Evolutionary conservation across 2,888 invertebrate genomes (phyloP).

Genomic region (Malthinus seriepunctatus): DNA sequence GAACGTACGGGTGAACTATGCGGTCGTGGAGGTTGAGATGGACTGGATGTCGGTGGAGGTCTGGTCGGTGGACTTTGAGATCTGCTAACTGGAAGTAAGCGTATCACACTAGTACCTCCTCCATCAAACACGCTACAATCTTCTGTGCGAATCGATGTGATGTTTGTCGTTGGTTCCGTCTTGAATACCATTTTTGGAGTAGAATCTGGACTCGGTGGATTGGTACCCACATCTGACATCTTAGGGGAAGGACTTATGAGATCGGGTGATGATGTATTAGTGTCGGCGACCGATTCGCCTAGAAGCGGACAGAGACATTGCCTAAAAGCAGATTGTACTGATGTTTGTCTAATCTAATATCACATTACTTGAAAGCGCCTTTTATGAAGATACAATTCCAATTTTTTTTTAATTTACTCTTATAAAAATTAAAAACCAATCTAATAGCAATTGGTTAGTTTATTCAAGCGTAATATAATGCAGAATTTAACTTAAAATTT

Average conservation of each 20-base stretch:
- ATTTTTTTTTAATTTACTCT: background rate
- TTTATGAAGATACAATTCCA: slow-evolving; percentile 2
- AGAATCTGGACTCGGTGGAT: slow-evolving; percentile 64
- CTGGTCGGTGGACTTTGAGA: slow-evolving; percentile 52
- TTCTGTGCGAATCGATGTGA: slow-evolving; percentile 57
- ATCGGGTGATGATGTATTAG: slow-evolving; percentile 91
- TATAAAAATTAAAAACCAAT: background rate
- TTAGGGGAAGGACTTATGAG: slow-evolving; percentile 82
- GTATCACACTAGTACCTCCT: slow-evolving; percentile 49
- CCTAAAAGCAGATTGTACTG: slow-evolving; percentile 45
- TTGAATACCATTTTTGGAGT: slow-evolving; percentile 60
- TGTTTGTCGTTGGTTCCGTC: slow-evolving; percentile 54
- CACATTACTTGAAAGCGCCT: slow-evolving; percentile 18
- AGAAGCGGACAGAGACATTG: slow-evolving; percentile 57
- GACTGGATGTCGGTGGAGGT: slow-evolving; percentile 48
- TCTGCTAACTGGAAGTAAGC: slow-evolving; percentile 46
- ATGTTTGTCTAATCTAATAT: slow-evolving; percentile 48
- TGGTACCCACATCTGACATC: slow-evolving; percentile 66
- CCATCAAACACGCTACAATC: slow-evolving; percentile 62
- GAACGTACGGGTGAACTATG: slow-evolving; percentile 54
- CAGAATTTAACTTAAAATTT: background rate
- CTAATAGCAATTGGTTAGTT: background rate
- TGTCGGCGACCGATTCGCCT: slow-evolving; percentile 92
- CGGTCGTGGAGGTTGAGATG: slow-evolving; percentile 51
- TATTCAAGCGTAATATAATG: background rate